Evolutionary conservation across 1,140 invertebrate genomes (phyloP), one percentile per base, ranked within the genome.

Genomic region (Diabrotica undecimpunctata): DNA sequence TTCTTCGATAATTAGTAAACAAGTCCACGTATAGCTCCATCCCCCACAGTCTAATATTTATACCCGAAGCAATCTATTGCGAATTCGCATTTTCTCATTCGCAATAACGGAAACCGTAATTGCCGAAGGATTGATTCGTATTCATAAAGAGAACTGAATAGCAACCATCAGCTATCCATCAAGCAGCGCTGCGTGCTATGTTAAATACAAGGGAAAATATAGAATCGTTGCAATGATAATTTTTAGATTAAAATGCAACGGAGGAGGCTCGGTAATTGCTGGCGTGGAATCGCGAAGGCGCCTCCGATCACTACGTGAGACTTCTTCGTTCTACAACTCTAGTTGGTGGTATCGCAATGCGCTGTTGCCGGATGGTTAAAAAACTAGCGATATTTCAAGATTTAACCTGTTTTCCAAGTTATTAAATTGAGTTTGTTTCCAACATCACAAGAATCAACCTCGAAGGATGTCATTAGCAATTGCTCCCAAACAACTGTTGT

Each of bases 241-340:
- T 57, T 9, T 57, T 57, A 12, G 25, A 57, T 57, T 57, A 57
- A 57, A 57, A 57, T 57, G 55, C 55, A 37, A 37, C 36, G 12
- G 55, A 37, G 55, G 37, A 57, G 55, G 37, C 36, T n/a, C 35
- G 37, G 37, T 57, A 57, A 57, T 57, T 57, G 55, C 55, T 36
- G 55, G 4, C 25, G 55, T 57, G 55, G 36, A 57, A 57, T 57
- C 55, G 55, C 55, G 8, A 57, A 57, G 55, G 55, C 55, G 55
- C 55, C 55, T 9, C n/a, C 55, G n/a, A 37, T 46, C 41, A 46
- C 55, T 57, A 57, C 55, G 55, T 57, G 55, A 57, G 10, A 46
- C n/a, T 57, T 38, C 25, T 57, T 57, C 55, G 25, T 8, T 57
- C 0, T 25, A 4, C 25, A 25, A 25, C 25, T 25, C 25, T 37